Conservation (phyloP, 2,797 vertebrate genomes). For the Rhinogobio ventralis region DNA sequence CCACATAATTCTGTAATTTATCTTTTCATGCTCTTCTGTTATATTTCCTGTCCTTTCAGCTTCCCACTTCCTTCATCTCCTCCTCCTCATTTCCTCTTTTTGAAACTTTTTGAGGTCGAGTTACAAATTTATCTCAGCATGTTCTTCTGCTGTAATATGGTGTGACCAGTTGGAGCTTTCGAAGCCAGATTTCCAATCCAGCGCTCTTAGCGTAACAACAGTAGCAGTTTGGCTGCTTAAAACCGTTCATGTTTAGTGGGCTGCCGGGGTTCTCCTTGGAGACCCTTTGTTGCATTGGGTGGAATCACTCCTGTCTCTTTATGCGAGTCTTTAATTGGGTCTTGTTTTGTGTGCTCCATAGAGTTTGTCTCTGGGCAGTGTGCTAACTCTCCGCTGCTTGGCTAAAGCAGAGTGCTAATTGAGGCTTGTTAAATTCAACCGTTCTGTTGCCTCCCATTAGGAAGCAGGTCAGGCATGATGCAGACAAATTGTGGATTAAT, state of each 20-base stretch:
- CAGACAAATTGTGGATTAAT: constrained; percentile 27
- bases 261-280: constrained; percentile 57
- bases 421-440: constrained; percentile 57
- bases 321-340: constrained; percentile 15
- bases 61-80: constrained; percentile 17
- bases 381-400: constrained; percentile 21
- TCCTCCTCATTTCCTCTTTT: constrained; percentile 27
- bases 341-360: constrained; percentile 29
- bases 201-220: constrained; percentile 8
- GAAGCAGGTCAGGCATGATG: constrained; percentile 47
- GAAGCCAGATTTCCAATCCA: constrained; percentile 38
- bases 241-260: constrained; percentile 54
- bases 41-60: constrained; percentile 10
- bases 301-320: constrained; percentile 26
- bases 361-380: constrained; percentile 38
- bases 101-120: not conserved
- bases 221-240: constrained; percentile 21
- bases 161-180: constrained; percentile 41
- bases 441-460: constrained; percentile 54
- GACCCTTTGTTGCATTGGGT: constrained; percentile 55
- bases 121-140: constrained; percentile 31
- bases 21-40: constrained; percentile 21
- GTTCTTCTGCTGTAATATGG: constrained; percentile 31
- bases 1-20: constrained; percentile 16
- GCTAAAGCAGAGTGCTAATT: constrained; percentile 58